Evolutionary conservation across 2,113 vertebrate species (phyloP).

Genomic region (Vidua chalybeata): DNA sequence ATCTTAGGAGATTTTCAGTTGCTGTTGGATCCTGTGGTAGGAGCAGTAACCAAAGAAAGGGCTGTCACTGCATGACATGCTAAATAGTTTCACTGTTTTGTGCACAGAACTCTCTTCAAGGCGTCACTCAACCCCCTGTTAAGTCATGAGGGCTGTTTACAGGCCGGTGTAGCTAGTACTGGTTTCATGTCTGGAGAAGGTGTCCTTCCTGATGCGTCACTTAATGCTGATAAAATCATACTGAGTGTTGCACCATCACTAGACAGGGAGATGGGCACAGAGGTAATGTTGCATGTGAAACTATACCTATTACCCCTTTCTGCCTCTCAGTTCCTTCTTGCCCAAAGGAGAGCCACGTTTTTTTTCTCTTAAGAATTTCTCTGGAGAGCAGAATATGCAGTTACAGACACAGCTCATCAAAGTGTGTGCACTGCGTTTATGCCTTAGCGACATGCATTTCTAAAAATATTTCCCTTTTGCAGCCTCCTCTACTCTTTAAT

Average conservation of each 20-base stretch:
- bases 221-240: neutral
- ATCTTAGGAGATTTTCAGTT: neutral
- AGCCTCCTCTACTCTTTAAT: constrained; percentile 16
- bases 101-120: neutral
- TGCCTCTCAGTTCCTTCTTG: neutral
- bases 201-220: neutral
- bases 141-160: neutral
- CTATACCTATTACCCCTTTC: neutral
- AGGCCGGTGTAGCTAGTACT: neutral
- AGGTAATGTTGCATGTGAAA: neutral
- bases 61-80: accelerated
- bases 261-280: neutral
- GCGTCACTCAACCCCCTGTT: neutral
- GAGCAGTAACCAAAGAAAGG: neutral
- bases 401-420: neutral
- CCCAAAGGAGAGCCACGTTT: neutral
- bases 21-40: neutral
- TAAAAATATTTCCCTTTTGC: constrained; percentile 29
- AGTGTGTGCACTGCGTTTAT: neutral
- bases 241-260: neutral
- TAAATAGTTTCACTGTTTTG: neutral
- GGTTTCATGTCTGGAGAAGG: neutral
- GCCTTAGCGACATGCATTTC: neutral
- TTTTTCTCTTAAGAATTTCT: neutral
- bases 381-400: neutral